Percentiles rank a stretch among this genome's conserved stretches.
These are phyloP conservation scores for Tapera naevia DNA, from an alignment of 2,797 vertebrate species.

Conservation along the genomic window DNA sequence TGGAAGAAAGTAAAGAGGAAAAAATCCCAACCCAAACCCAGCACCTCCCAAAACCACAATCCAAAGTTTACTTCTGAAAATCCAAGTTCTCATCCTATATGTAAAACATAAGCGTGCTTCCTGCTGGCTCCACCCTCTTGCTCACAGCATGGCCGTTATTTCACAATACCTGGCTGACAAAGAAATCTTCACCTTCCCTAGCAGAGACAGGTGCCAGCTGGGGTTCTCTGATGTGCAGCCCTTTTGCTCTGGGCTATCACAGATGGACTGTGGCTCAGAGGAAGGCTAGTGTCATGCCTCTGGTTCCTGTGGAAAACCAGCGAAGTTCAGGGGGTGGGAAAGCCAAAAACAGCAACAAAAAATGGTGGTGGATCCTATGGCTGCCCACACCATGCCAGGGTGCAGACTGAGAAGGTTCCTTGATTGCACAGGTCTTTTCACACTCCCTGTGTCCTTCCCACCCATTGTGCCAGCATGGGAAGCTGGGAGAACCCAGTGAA, in stretches of 20 bases:
- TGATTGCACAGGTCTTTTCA: background rate
- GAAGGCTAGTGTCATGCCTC: background rate
- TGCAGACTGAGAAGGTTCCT: background rate
- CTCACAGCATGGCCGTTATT: fast-evolving
- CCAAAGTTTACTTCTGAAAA: background rate
- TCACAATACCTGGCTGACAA: background rate
- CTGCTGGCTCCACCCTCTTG: background rate
- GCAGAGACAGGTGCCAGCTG: background rate
- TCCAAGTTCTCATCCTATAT: background rate
- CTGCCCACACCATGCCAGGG: background rate
- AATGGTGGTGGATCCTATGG: background rate
- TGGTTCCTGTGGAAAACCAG: background rate
- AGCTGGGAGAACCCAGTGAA: background rate
- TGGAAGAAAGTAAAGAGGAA: background rate
- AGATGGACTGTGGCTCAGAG: background rate
- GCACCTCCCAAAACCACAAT: background rate
- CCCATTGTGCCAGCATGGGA: fast-evolving
- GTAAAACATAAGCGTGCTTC: fast-evolving
- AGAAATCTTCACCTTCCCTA: background rate
- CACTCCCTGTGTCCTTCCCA: background rate
- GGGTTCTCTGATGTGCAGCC: background rate
- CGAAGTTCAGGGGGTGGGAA: background rate
- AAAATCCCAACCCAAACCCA: background rate
- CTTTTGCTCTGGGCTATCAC: background rate
- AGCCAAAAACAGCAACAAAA: background rate